phyloP scores from a whole-genome alignment of 2,797 vertebrate species.

The Peromyscus eremicus region DNA sequence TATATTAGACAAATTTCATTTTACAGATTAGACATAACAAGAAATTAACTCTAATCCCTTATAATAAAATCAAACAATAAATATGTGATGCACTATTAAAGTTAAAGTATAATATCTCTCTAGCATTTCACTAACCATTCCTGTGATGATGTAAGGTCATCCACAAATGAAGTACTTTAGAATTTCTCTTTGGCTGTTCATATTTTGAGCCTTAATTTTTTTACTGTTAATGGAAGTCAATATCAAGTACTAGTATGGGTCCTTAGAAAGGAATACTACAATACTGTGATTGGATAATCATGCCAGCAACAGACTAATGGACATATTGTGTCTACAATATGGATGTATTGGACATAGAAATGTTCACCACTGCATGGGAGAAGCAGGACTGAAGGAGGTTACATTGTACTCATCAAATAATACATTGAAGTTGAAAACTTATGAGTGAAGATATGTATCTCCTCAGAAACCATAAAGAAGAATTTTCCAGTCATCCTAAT shows the following conservation, averaged over 20 bases:
- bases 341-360: neutral
- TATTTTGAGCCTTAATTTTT: neutral
- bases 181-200: neutral
- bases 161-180: neutral
- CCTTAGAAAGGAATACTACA: neutral
- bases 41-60: neutral
- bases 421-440: neutral
- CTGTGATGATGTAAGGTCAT: neutral
- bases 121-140: neutral
- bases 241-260: neutral
- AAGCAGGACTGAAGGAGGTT: rapidly evolving
- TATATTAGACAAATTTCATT: neutral
- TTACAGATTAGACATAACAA: neutral
- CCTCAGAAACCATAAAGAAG: neutral
- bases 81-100: neutral
- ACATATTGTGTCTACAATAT: rapidly evolving
- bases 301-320: neutral
- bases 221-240: neutral
- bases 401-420: neutral
- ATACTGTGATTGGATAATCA: neutral
- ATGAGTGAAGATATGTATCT: neutral
- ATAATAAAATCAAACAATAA: neutral
- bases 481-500: neutral
- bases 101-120: neutral
- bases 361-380: too few species aligned